Conservation (phyloP, 2,797 vertebrate genomes). For the Bradypus variegatus region DNA sequence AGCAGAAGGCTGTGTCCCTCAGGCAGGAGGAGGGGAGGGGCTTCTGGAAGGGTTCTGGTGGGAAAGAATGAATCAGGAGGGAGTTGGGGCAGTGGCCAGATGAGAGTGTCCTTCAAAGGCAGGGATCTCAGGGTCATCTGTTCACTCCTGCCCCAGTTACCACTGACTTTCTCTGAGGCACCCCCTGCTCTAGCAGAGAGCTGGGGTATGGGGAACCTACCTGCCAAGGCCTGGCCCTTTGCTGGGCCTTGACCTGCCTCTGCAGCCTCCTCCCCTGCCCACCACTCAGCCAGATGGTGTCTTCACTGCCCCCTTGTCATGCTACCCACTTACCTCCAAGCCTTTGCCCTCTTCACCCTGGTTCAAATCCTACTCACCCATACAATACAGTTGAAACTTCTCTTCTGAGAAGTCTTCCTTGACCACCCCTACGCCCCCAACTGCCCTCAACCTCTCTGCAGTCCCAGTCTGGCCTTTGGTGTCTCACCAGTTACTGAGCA, state of each 20-base stretch:
- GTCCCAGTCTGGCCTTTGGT: not conserved
- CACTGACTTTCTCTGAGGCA: not conserved
- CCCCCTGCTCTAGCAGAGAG: not conserved
- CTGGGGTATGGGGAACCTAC: accelerated
- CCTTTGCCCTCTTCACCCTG: not conserved
- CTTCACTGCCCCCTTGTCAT: no score
- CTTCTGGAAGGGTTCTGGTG: not conserved
- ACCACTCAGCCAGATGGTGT: not conserved
- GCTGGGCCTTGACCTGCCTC: not conserved
- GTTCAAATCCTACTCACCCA: not conserved
- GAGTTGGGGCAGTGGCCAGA: not conserved
- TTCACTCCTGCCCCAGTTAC: not conserved
- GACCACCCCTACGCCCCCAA: no score
- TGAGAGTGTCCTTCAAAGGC: not conserved
- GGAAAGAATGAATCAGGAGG: not conserved
- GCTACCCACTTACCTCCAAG: not conserved
- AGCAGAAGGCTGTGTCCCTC: not conserved
- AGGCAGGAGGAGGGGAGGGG: not conserved
- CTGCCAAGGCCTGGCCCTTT: not conserved
- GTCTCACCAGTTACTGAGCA: not conserved
- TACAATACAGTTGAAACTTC: not conserved
- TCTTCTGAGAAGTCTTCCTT: not conserved
- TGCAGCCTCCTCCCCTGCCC: not conserved
- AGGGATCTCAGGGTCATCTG: not conserved
- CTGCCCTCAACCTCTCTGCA: not conserved